A percentile compares a stretch with the other conserved stretches of the same genome.
phyloP scores from a whole-genome alignment of 2,113 vertebrate species.

The Rynchops niger region DNA sequence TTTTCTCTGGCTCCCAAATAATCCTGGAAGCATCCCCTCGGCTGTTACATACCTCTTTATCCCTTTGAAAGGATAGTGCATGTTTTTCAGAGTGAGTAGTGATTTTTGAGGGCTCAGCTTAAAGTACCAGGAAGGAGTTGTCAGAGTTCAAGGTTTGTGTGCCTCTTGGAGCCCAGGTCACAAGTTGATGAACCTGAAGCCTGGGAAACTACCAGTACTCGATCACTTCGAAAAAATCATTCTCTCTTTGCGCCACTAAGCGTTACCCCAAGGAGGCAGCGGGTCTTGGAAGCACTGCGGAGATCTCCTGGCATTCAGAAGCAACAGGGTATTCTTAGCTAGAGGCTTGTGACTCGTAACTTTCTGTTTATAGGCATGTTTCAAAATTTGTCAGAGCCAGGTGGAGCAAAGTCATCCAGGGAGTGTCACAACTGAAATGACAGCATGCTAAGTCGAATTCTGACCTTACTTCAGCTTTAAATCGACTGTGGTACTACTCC shows the following conservation, averaged over 20 bases:
- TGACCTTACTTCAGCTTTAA: neutral
- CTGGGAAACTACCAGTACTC: neutral
- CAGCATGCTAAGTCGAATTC: neutral
- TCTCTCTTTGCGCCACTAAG: neutral
- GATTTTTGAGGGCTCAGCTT: neutral
- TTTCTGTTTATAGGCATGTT: neutral
- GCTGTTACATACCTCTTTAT: neutral
- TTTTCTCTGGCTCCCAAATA: neutral
- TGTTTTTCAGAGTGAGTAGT: neutral
- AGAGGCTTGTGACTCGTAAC: neutral
- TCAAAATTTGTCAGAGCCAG: neutral
- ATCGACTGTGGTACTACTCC: rapidly evolving
- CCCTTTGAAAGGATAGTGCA: neutral
- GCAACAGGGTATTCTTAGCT: neutral
- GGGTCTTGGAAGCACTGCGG: neutral
- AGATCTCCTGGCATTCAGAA: neutral
- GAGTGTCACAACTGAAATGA: neutral
- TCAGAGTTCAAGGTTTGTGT: neutral
- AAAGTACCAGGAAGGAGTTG: neutral
- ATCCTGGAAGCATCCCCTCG: neutral
- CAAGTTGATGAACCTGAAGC: neutral
- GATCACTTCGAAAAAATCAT: neutral
- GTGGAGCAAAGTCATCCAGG: neutral
- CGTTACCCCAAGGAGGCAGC: neutral
- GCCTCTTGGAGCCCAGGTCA: neutral